Conservation (phyloP, 2,888 invertebrate genomes). For the Luperina testacea region DNA sequence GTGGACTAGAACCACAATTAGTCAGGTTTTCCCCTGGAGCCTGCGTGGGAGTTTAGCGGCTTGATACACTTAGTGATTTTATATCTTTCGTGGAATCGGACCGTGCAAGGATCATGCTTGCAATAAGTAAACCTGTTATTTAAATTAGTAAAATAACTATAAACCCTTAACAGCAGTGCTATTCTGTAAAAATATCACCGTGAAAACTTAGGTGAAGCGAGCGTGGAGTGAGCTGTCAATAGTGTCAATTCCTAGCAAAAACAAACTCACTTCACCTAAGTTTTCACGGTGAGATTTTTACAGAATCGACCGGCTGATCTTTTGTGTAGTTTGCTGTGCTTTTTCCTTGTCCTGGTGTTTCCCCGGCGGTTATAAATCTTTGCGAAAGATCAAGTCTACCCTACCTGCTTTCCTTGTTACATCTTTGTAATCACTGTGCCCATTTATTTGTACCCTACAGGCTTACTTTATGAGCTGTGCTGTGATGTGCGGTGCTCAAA, state of each 20-base stretch:
- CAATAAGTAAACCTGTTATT: conserved; percentile 29
- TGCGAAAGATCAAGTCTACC: background rate
- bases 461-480: background rate
- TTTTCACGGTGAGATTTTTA: too few species aligned
- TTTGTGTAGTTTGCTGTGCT: conserved; percentile 12
- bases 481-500: too few species aligned
- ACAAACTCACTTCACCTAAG: too few species aligned
- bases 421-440: background rate
- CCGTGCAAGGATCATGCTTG: conserved; percentile 20
- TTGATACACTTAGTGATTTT: conserved; percentile 48
- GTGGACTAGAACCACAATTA: conserved; percentile 1
- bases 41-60: conserved; percentile 49
- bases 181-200: too few species aligned
- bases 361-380: conserved; percentile 13
- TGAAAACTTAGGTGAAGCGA: too few species aligned
- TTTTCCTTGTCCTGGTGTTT: conserved; percentile 43
- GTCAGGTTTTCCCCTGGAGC: conserved; percentile 48
- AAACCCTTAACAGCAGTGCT: background rate
- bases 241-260: too few species aligned
- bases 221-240: too few species aligned
- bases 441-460: background rate
- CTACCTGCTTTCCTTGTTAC: background rate
- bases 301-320: too few species aligned
- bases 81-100: conserved; percentile 50
- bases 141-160: conserved; percentile 13